Evolutionary conservation across 2,113 vertebrate genomes (phyloP), one percentile per base, ranked within the genome.

Genomic region (Meriones unguiculatus): DNA sequence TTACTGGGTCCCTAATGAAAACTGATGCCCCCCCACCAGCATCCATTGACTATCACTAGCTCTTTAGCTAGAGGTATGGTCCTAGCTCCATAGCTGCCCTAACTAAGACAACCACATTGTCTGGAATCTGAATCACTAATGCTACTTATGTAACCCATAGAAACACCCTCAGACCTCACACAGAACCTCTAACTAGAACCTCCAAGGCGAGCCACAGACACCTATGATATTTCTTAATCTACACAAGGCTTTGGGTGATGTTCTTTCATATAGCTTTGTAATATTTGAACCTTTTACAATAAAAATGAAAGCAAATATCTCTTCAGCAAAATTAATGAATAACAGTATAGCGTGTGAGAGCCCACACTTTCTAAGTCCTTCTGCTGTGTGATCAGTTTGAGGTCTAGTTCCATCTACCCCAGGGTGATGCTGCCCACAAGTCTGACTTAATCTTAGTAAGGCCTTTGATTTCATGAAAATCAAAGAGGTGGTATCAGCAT

Each of bases 81-180:
- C 57, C 14, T 8, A 78, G 7, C 7, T 32, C 46, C 7, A 7
- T 81, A 22, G 4, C 54, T 9, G 32, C 8, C 17, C 77, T 80
- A 62, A 62, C 59, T 62, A 57, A 80, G 25, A 2, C 62, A 22
- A 2, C 4, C 3, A 4, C 0, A 59, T 9, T 38, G 5, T 46
- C 57, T 0, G 20, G 13, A n/a, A 57, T 54, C 17, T 65, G 5
- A 67, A 86, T 65, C 41, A 67, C 17, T 41, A 50, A 38, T 30
- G 30, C 30, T 3, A 5, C 4, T 35, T 64, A 3, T 46, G 35
- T 54, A 88, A 92, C 38, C 72, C 67, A 84, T 5, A 88, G 18
- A 90, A 52, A 17, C 5, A 20, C 25, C 5, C 3, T 4, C 13
- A 22, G 0, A 8, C 11, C 12, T 69, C 4, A 41, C 38, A 1